A percentile compares a stretch with the other conserved stretches of the same genome.
Evolutionary conservation across 2,888 invertebrate species (phyloP).

Genomic region (Microplitis deprimator): DNA sequence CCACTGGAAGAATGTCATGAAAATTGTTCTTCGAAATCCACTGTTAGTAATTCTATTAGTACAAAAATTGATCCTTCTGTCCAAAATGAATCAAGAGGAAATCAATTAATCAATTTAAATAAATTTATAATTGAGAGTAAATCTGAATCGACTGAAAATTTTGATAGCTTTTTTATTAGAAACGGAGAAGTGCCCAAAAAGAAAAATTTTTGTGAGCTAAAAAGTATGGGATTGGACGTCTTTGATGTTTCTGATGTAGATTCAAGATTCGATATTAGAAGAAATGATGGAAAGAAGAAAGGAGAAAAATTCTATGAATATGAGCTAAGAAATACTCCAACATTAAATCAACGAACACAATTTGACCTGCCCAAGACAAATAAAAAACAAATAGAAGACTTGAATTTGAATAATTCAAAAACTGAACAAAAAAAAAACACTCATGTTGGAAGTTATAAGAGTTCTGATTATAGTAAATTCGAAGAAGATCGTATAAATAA

Average conservation of each 20-base stretch:
- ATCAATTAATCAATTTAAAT: too few species aligned
- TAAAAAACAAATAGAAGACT: constrained; percentile 7
- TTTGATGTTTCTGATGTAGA: not conserved
- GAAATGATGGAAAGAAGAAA: constrained; percentile 20
- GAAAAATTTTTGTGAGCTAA: not conserved
- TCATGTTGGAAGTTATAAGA: not conserved
- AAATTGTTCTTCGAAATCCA: too few species aligned
- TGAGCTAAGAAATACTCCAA: not conserved
- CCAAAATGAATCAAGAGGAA: too few species aligned
- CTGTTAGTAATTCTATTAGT: too few species aligned
- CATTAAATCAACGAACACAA: not conserved
- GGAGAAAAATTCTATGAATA: not conserved
- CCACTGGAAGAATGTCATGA: too few species aligned
- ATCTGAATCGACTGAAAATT: too few species aligned
- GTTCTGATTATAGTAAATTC: not conserved
- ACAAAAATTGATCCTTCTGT: too few species aligned
- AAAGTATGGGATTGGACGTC: not conserved
- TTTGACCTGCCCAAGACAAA: too few species aligned
- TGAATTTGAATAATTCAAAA: constrained; percentile 13
- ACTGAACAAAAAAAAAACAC: not conserved
- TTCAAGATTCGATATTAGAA: not conserved
- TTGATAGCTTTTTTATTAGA: too few species aligned
- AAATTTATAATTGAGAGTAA: too few species aligned
- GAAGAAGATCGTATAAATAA: not conserved
- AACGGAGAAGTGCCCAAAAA: too few species aligned